phyloP scores from a whole-genome alignment of 2,113 vertebrate species.

The Probosciger aterrimus region DNA sequence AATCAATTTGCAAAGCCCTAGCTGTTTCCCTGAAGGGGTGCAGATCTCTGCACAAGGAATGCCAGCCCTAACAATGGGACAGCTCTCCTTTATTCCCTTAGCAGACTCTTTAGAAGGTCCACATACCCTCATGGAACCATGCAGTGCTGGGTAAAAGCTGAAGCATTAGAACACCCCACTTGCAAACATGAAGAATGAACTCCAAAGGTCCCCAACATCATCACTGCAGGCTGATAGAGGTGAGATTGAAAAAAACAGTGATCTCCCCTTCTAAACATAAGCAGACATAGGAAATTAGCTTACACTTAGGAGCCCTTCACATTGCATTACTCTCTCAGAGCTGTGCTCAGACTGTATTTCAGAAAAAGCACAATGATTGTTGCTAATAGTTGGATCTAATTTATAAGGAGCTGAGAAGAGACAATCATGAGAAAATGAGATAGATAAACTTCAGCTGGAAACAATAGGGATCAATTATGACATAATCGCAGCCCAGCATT shows the following conservation, averaged over 20 bases:
- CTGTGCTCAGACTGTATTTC: background rate
- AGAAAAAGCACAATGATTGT: background rate
- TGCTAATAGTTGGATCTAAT: constrained; percentile 52
- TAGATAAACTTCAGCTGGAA: constrained; percentile 53
- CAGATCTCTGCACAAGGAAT: background rate
- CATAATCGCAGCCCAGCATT: constrained; percentile 52
- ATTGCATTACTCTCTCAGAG: background rate
- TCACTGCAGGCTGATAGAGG: background rate
- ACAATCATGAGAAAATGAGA: constrained; percentile 60
- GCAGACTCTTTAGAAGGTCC: background rate
- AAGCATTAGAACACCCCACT: background rate
- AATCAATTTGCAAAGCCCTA: background rate
- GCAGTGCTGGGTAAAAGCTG: background rate
- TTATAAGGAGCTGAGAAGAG: constrained; percentile 41
- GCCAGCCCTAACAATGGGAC: background rate
- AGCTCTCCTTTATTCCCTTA: background rate
- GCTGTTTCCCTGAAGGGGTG: background rate
- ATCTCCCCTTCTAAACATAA: background rate
- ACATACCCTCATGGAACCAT: background rate
- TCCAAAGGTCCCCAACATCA: background rate
- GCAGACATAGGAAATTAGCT: background rate
- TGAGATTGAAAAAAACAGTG: background rate
- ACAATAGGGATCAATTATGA: constrained; percentile 63
- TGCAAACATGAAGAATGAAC: background rate
- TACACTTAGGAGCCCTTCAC: background rate